Percentiles rank a stretch among this genome's conserved stretches.
Evolutionary conservation across 2,888 invertebrate species (phyloP).

Genomic region (Ptilodon capucinus): DNA sequence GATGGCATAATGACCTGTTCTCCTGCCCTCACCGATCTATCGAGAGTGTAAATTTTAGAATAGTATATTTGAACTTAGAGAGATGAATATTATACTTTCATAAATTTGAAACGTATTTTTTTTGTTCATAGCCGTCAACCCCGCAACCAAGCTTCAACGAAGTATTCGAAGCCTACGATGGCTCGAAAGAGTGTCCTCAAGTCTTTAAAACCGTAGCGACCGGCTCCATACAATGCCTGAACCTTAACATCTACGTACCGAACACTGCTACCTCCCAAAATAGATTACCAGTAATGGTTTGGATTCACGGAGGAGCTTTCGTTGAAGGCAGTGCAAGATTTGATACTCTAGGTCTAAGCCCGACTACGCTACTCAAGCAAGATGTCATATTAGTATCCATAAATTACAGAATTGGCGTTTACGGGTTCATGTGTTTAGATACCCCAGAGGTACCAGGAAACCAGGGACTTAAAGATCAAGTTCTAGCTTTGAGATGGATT

Average conservation of each 20-base stretch:
- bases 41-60: too few relatives aligned
- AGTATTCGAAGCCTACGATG: conserved; percentile 30
- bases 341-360: conserved; percentile 6
- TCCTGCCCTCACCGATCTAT: too few relatives aligned
- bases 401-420: conserved; percentile 43
- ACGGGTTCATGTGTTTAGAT: conserved; percentile 43
- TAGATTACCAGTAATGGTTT: conserved; percentile 26
- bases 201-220: neutral
- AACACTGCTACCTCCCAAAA: conserved; percentile 15
- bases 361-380: conserved; percentile 16
- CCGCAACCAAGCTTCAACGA: conserved; percentile 24
- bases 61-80: too few relatives aligned
- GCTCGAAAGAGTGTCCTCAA: conserved; percentile 31
- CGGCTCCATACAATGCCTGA: conserved; percentile 30
- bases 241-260: conserved; percentile 32
- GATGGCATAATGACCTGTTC: too few relatives aligned
- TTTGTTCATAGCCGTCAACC: conserved; percentile 18
- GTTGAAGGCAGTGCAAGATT: conserved; percentile 4
- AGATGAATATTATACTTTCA: neutral
- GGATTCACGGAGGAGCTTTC: conserved; percentile 27
- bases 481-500: conserved; percentile 41
- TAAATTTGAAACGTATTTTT: neutral
- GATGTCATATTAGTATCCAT: conserved; percentile 39
- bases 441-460: conserved; percentile 44
- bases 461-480: conserved; percentile 46